Percentiles rank a stretch among this genome's conserved stretches.
Evolutionary conservation across 2,888 invertebrate genomes (phyloP).

Genomic region (Dendrolimus pini): DNA sequence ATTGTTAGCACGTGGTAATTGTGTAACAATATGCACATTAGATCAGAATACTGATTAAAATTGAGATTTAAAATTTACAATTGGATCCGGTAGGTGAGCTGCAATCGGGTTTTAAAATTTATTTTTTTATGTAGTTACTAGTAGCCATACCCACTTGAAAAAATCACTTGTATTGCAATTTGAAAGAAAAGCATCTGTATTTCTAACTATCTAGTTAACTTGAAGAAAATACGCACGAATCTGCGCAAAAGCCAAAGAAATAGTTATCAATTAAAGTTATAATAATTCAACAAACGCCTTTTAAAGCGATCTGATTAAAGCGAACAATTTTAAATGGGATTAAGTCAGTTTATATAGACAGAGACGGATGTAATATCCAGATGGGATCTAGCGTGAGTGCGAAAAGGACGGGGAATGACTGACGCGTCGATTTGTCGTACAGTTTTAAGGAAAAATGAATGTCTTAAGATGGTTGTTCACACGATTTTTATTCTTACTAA

Average conservation of each 20-base stretch:
- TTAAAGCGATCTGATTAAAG: not conserved
- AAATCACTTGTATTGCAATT: too few species aligned
- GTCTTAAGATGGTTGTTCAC: slow-evolving; percentile 25
- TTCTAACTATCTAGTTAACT: too few species aligned
- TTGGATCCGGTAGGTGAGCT: too few species aligned
- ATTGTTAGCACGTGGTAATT: too few species aligned
- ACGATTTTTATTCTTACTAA: not conserved
- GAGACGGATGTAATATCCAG: slow-evolving; percentile 17
- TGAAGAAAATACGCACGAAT: too few species aligned
- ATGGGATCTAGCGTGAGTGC: slow-evolving; percentile 7
- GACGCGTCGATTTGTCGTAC: slow-evolving; percentile 46
- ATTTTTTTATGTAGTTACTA: too few species aligned
- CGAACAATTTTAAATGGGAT: not conserved
- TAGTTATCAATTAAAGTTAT: not conserved
- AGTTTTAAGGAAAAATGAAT: slow-evolving; percentile 41
- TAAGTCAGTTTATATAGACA: slow-evolving; percentile 39
- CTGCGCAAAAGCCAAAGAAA: not conserved
- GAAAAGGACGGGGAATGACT: slow-evolving; percentile 27
- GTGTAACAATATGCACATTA: too few species aligned
- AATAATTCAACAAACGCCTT: not conserved
- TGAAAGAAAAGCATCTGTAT: too few species aligned
- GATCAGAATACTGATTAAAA: too few species aligned
- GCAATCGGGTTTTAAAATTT: too few species aligned
- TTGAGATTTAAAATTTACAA: too few species aligned
- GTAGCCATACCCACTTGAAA: too few species aligned